phyloP scores from a whole-genome alignment of 2,888 invertebrate genomes.

The Heliothis peltigera region DNA sequence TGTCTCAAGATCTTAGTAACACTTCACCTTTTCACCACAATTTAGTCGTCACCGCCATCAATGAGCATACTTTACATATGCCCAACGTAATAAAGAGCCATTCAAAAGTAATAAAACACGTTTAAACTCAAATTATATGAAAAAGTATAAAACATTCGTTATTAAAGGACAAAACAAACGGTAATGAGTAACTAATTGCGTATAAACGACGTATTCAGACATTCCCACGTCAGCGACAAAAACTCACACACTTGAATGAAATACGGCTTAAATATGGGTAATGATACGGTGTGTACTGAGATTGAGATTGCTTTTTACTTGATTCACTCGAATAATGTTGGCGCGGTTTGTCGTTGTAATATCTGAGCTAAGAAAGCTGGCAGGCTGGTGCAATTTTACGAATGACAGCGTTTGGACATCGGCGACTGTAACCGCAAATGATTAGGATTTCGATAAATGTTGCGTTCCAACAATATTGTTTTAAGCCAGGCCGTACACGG shows the following conservation, averaged over 20 bases:
- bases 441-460: not conserved
- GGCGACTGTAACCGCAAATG: slow-evolving; percentile 17
- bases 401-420: slow-evolving; percentile 25
- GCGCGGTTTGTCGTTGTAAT: slow-evolving; percentile 37
- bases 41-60: slow-evolving; percentile 53
- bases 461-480: slow-evolving; percentile 1
- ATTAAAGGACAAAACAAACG: slow-evolving; percentile 79
- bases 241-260: slow-evolving; percentile 65
- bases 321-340: slow-evolving; percentile 34
- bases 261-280: slow-evolving; percentile 58
- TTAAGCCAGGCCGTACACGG: too few species aligned
- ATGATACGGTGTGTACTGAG: slow-evolving; percentile 36
- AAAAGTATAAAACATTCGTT: slow-evolving; percentile 68
- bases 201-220: slow-evolving; percentile 82
- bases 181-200: slow-evolving; percentile 83
- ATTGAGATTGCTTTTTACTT: slow-evolving; percentile 53
- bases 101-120: slow-evolving; percentile 69
- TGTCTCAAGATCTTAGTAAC: not conserved
- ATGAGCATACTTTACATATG: slow-evolving; percentile 58
- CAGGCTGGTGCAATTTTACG: slow-evolving; percentile 38
- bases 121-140: slow-evolving; percentile 73
- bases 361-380: slow-evolving; percentile 37
- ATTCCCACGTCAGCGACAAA: slow-evolving; percentile 75
- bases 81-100: slow-evolving; percentile 65
- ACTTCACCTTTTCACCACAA: not conserved